Evolutionary conservation across 1,140 invertebrate species (phyloP).

Genomic region (Leptinotarsa defecta): DNA sequence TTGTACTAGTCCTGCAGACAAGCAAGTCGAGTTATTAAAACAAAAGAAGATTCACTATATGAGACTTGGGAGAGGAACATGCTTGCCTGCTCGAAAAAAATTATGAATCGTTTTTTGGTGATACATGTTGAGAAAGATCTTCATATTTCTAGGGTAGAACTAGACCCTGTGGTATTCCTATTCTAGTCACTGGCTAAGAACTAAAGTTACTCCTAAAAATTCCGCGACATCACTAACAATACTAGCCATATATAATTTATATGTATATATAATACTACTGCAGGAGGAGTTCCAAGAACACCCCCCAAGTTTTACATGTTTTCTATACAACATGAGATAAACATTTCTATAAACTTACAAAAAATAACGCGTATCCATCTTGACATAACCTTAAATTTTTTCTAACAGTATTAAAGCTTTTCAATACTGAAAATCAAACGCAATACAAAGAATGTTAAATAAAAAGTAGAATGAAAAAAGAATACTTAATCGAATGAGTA

Average conservation of each 20-base stretch:
- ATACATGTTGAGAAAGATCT: slow-evolving; percentile 39
- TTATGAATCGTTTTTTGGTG: slow-evolving; percentile 39
- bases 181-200: slow-evolving; percentile 54
- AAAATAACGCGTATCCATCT: slow-evolving; percentile 50
- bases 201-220: slow-evolving; percentile 46
- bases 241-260: slow-evolving; percentile 46
- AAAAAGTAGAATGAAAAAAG: slow-evolving; percentile 17
- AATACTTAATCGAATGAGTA: slow-evolving; percentile 25
- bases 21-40: slow-evolving; percentile 29
- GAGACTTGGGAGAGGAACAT: slow-evolving; percentile 24
- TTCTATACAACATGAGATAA: slow-evolving; percentile 45
- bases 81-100: slow-evolving; percentile 40
- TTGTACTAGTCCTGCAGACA: neutral
- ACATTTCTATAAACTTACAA: slow-evolving; percentile 53
- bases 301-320: slow-evolving; percentile 32
- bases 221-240: slow-evolving; percentile 53
- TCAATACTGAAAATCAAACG: slow-evolving; percentile 49
- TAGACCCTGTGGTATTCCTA: slow-evolving; percentile 57
- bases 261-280: slow-evolving; percentile 22
- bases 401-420: slow-evolving; percentile 47
- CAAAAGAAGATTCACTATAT: slow-evolving; percentile 33
- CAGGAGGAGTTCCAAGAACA: neutral
- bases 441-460: slow-evolving; percentile 31
- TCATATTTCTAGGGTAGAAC: slow-evolving; percentile 55
- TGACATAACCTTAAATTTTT: slow-evolving; percentile 39